phyloP scores from a whole-genome alignment of 2,797 vertebrate genomes.

The Falco concolor region DNA sequence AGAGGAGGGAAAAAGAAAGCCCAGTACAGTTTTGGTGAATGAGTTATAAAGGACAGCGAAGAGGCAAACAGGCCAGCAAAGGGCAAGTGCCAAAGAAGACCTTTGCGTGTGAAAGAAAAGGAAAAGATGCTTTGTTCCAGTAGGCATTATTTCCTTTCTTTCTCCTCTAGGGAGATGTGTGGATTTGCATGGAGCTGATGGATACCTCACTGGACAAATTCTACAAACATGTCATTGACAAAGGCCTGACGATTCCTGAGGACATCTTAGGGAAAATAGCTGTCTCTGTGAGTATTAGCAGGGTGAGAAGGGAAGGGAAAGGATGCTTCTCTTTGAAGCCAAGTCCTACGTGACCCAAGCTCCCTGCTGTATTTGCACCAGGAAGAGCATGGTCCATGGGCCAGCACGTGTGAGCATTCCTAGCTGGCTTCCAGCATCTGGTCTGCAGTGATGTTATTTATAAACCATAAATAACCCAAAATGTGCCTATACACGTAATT shows the following conservation, averaged over 20 bases:
- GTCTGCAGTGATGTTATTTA: background rate
- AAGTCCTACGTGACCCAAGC: background rate
- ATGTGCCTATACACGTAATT: background rate
- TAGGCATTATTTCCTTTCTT: background rate
- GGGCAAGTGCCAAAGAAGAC: background rate
- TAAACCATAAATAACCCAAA: background rate
- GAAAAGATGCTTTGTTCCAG: background rate
- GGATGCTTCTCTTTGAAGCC: background rate
- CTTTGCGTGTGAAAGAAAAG: rapidly evolving
- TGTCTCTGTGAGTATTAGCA: constrained; percentile 85
- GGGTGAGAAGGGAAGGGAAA: background rate
- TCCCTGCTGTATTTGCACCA: background rate
- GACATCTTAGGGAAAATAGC: constrained; percentile 98
- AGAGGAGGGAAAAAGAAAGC: background rate
- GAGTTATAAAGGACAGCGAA: background rate
- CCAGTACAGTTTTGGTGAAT: background rate
- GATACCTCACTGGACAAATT: constrained; percentile 99
- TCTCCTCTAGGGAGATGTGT: constrained; percentile 88
- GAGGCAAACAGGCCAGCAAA: background rate
- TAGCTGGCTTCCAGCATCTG: background rate
- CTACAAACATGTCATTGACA: constrained; percentile 96
- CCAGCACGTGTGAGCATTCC: background rate
- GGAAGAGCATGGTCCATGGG: background rate
- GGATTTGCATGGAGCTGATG: constrained; percentile 99
- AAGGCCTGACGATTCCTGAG: constrained; percentile 91